Evolutionary conservation across 2,888 invertebrate species (phyloP), one percentile per base, ranked within the genome.

Genomic region (Hanleya hanleyi): DNA sequence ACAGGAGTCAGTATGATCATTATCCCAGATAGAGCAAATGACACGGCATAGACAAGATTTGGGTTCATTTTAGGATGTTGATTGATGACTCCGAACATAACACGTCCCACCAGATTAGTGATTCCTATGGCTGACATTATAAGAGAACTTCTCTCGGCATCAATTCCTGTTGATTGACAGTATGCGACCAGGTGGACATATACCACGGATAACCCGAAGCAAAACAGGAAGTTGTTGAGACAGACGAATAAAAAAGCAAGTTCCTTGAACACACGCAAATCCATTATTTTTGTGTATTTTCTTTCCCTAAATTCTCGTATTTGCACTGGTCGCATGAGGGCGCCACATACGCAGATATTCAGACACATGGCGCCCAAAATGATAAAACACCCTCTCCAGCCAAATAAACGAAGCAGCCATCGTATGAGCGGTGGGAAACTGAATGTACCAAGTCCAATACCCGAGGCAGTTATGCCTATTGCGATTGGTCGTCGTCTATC

Each of bases 361-460:
- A 86, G 65, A 15, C 74, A 74, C 0, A 84, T n/a, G 0, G 78
- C 84, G 1, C 82, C 82, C 4, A 80, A 70, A 26, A 86, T 69
- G 0, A 86, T 76, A 22, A 86, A 64, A 33, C 83, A 77, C 5
- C 81, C 81, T 41, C 78, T 69, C 83, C 83, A 83, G 62, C 81
- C 81, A 68, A 74, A 86, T 2, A 22, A 29, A 49, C 81, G 74
- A n/a, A 78, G 79, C 7, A 84, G 67, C 49, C 51, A 69, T 5
- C 83, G 78, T 36, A 84, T 83, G 7, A 86, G 18, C 0, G 82
- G 79, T 3, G 86, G 86, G 49, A 78, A 84, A 3, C 80, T 36
- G 67, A 85, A 81, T 57, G 83, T 82, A 1, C 86, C 86, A 51
- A 85, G 57, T 2, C 86, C 85, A 9, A 80, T 78, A 4, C 86